These are phyloP conservation scores for Phalacrocorax aristotelis DNA, from an alignment of 2,113 vertebrate species.

Conservation along the genomic window DNA sequence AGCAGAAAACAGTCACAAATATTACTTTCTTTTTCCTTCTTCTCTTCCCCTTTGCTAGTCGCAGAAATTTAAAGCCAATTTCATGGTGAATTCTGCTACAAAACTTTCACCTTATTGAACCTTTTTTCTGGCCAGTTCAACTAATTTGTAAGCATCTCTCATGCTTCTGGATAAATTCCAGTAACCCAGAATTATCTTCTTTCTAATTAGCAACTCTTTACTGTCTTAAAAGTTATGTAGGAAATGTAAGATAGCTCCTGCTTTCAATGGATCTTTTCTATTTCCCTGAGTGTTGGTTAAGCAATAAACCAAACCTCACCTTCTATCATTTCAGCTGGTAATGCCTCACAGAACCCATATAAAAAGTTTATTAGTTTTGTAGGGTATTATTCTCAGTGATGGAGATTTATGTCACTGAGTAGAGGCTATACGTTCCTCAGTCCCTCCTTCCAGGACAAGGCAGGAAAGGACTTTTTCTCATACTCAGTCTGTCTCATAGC, in stretches of 20 bases:
- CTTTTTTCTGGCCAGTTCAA: background rate
- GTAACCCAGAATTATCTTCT: background rate
- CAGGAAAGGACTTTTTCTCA: background rate
- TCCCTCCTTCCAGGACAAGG: background rate
- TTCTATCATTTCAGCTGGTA: background rate
- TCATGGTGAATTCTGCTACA: background rate
- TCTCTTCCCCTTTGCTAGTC: background rate
- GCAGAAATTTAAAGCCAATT: background rate
- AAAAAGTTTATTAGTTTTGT: background rate
- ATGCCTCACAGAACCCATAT: background rate
- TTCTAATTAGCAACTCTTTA: background rate
- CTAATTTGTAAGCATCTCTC: background rate
- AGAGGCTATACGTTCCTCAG: background rate
- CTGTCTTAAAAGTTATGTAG: background rate
- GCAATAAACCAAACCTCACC: background rate
- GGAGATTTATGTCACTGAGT: background rate
- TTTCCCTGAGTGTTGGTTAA: background rate
- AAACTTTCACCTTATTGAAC: background rate
- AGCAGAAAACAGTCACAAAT: background rate
- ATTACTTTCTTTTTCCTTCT: background rate
- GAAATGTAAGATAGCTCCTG: background rate
- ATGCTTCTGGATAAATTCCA: background rate
- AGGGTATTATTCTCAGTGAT: background rate
- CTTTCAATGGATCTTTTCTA: background rate
- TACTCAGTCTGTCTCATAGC: background rate